These are phyloP conservation scores for Limnephilus rhombicus DNA, from an alignment of 2,888 invertebrate species.

Conservation along the genomic window DNA sequence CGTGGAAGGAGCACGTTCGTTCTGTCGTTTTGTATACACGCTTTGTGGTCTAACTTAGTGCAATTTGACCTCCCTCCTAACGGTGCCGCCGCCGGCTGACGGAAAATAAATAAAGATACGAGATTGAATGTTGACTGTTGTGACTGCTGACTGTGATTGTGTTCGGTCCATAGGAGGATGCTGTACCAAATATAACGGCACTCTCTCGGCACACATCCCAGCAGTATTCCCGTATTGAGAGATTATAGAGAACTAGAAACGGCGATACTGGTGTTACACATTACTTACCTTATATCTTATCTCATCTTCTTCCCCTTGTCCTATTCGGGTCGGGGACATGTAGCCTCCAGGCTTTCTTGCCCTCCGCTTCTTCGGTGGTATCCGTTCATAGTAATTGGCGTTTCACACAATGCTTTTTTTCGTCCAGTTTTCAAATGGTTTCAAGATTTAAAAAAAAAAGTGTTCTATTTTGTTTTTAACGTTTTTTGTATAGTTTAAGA, in stretches of 20 bases:
- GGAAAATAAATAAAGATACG: background rate
- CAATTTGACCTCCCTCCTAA: background rate
- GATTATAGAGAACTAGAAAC: background rate
- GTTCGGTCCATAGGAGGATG: constrained; percentile 31
- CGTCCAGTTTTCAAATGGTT: no score
- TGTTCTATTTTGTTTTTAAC: no score
- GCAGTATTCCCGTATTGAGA: background rate
- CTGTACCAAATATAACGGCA: constrained; percentile 49
- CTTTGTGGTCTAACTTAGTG: background rate
- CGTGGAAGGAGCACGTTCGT: background rate
- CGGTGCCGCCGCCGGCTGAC: constrained; percentile 10
- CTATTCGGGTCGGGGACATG: no score
- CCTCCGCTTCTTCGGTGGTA: no score
- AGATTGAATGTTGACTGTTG: constrained; percentile 24
- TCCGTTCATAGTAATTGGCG: no score
- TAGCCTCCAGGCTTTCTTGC: no score
- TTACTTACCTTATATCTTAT: no score
- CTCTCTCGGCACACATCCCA: constrained; percentile 56
- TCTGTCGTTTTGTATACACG: background rate
- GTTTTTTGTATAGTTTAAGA: no score
- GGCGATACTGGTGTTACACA: no score
- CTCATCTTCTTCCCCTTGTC: no score
- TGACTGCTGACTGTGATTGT: background rate
- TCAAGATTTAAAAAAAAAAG: no score
- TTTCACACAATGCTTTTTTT: no score